These are phyloP conservation scores for Silurus glanis DNA, from an alignment of 2,113 vertebrate species.

Conservation along the genomic window DNA sequence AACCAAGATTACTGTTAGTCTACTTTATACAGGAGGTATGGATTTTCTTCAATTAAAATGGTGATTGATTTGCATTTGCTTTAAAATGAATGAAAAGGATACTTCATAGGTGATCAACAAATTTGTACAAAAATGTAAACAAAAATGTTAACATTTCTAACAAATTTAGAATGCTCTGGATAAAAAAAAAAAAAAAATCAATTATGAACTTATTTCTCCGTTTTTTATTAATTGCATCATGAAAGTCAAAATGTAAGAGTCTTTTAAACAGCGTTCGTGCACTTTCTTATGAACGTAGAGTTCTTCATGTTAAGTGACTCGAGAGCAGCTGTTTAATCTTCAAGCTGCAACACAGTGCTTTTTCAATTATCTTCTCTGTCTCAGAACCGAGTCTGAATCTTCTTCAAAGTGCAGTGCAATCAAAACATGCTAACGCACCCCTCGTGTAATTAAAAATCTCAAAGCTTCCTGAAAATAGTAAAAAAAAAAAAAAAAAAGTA, in stretches of 20 bases:
- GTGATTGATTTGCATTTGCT: neutral
- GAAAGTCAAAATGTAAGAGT: neutral
- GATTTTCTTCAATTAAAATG: neutral
- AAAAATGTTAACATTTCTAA: neutral
- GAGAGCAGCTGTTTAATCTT: neutral
- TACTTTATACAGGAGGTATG: neutral
- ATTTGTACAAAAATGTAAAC: no score
- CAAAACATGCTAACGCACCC: conserved; percentile 14
- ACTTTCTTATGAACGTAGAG: neutral
- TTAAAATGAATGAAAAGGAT: neutral
- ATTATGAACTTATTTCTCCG: neutral
- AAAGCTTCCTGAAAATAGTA: conserved; percentile 21
- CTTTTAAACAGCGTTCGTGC: neutral
- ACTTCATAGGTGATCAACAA: neutral
- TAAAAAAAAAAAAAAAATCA: neutral
- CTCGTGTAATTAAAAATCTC: conserved; percentile 10
- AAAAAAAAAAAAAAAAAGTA: neutral
- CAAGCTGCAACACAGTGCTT: conserved; percentile 12
- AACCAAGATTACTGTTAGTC: neutral
- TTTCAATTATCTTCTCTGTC: conserved; percentile 20
- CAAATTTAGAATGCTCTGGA: neutral
- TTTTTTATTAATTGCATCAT: no score
- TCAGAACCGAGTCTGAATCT: neutral
- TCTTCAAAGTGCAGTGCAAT: conserved; percentile 1
- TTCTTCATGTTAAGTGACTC: conserved; percentile 6